Evolutionary conservation across 2,113 vertebrate genomes (phyloP), one percentile per base, ranked within the genome.

Genomic region (Amblyopsis rosae): DNA sequence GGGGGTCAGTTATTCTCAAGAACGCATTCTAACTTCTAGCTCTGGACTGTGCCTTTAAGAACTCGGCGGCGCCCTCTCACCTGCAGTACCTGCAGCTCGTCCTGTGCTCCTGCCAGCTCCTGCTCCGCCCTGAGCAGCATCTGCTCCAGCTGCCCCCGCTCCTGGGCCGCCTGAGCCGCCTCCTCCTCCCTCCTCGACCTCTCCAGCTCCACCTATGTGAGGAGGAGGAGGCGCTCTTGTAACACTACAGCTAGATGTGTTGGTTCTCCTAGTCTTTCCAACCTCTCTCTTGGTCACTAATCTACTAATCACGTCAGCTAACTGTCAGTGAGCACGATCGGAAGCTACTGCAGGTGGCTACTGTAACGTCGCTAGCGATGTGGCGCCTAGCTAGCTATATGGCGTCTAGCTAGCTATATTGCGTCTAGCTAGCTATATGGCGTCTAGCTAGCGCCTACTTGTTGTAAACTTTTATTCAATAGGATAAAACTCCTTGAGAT

Each of bases 261-360:
- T 26, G 26, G 26, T 26, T 41, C 4, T 41, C 7, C 35, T 41
- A 41, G 19, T 26, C 19, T 26, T 26, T 26, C 19, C 19, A 26
- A 26, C 19, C 19, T 26, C 19, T 26, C 19, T 26, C 2, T n/a
- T n/a, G n/a, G 26, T 26, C 26, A 26, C 26, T 26, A 26, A 26
- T 26, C 26, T 26, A 26, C 35, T 41, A 41, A 5, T 6, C 35
- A 41, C 5, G 5, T 41, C 5, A 41, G 35, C 35, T 26, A 26
- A 26, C 19, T 3, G 84, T 85, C 67, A 90, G 91, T 1, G 91
- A 94, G 80, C 88, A 91, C n/a, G 93, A 95, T 67, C 86, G 91
- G 45, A 82, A 89, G 60, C 80, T 89, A 64, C 77, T 94, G 62
- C 94, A 95, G 93, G 94, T 94, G 84, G 49, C 47, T 41, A 41